phyloP scores from a whole-genome alignment of 2,888 invertebrate genomes.

The Brenthis hecate region DNA sequence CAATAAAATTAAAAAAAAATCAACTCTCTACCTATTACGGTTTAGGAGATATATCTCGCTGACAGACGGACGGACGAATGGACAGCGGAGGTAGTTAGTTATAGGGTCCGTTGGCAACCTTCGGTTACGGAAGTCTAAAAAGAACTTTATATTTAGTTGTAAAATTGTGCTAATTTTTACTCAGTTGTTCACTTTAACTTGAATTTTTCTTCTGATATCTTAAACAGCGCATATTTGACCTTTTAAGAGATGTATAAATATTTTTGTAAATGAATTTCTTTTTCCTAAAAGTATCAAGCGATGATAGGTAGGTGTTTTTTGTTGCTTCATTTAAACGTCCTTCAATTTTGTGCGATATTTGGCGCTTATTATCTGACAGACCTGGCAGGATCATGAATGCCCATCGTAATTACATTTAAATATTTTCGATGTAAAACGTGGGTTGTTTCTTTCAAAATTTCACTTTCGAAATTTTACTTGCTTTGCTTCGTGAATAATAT shows the following conservation, averaged over 20 bases:
- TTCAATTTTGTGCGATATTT: constrained; percentile 59
- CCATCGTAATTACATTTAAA: constrained; percentile 35
- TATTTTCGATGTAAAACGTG: constrained; percentile 10
- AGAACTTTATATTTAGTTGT: no score
- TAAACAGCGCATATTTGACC: neutral
- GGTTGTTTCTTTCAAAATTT: constrained; percentile 2
- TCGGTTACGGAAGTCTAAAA: no score
- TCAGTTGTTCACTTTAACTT: no score
- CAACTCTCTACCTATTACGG: no score
- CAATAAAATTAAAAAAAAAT: no score
- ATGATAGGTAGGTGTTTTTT: constrained; percentile 55
- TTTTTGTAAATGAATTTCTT: constrained; percentile 6
- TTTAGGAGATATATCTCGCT: no score
- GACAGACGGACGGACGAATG: no score
- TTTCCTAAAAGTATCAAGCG: constrained; percentile 35
- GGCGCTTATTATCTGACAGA: constrained; percentile 56
- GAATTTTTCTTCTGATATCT: no score
- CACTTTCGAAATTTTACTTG: constrained; percentile 9
- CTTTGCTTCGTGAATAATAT: constrained; percentile 2
- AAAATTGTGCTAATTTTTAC: no score
- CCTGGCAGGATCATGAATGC: constrained; percentile 37
- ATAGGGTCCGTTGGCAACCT: no score
- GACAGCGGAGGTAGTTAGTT: no score
- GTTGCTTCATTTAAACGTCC: constrained; percentile 51
- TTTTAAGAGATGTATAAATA: neutral